A percentile compares a stretch with the other conserved stretches of the same genome.
These are phyloP conservation scores for Frankliniella intonsa DNA, from an alignment of 2,888 invertebrate species.

Conservation along the genomic window DNA sequence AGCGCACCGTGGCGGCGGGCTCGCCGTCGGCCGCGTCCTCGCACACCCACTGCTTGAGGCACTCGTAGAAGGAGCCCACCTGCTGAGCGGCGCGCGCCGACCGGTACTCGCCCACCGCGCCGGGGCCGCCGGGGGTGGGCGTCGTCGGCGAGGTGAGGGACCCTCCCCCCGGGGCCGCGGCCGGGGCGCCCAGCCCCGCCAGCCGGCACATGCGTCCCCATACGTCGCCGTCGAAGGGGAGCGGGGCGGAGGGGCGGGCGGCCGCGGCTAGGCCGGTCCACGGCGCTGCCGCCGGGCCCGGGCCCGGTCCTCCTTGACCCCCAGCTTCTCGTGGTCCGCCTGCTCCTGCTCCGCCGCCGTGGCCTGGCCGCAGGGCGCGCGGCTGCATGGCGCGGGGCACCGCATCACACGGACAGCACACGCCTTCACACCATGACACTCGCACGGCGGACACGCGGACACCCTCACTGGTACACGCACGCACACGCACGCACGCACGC, in stretches of 20 bases:
- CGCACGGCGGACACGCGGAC: neutral
- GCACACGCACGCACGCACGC: neutral
- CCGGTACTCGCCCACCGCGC: conserved; percentile 23
- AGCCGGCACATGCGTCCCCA: conserved; percentile 31
- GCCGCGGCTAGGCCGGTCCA: neutral
- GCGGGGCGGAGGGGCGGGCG: conserved; percentile 12
- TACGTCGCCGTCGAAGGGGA: conserved; percentile 27
- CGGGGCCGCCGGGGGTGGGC: conserved; percentile 27
- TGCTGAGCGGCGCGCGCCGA: neutral
- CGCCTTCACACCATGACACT: neutral
- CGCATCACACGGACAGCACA: neutral
- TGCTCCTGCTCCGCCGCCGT: neutral
- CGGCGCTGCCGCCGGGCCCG: too few relatives aligned
- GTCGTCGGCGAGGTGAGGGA: conserved; percentile 23
- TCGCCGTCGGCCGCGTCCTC: conserved; percentile 17
- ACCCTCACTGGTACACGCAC: neutral
- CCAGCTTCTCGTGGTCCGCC: neutral
- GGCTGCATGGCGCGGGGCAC: conserved; percentile 4
- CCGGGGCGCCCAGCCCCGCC: conserved; percentile 27
- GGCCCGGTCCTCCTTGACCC: conserved; percentile 13
- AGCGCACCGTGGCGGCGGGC: conserved; percentile 13
- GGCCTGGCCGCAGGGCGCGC: neutral
- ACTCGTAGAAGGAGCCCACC: conserved; percentile 12
- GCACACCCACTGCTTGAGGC: conserved; percentile 23
- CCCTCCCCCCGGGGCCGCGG: conserved; percentile 15